Base-by-base conservation (phyloP, 2,113 vertebrate species). In the Entelurus aequoreus region DNA sequence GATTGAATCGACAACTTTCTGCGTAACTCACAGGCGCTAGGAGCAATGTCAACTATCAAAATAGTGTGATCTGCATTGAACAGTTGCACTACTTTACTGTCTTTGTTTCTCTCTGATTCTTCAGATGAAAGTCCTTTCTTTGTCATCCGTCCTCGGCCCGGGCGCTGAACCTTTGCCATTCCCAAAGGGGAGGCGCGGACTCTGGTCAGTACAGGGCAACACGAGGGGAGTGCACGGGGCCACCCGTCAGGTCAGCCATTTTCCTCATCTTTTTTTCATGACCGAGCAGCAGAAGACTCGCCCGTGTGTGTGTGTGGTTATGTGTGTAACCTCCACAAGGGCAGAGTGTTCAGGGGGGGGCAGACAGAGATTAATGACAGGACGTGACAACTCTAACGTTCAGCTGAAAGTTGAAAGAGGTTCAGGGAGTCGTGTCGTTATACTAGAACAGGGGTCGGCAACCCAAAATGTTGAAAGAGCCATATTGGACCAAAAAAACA, bases 301-400 rank as follows among this genome's bases (percentile, higher is more conserved):
- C 19, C 19, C 19, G 19, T 19, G 28, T 28, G 28, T 28, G 28
- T 28, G 28, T 28, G 28, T 28, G 11, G 54, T 59, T 42, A 15
- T 13, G 48, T 15, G 46, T 28, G 13, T 48, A 69, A 66, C 68
- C 75, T 68, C 48, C 48, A 54, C 81, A 84, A 85, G 82, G 81
- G 68, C 79, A 71, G 28, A 35, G 40, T 71, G 68, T 79, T 68
- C 62, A 56, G 64, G 60, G 68, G 54, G 47, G 68, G 54, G 47
- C 62, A 54, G 80, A 77, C 76, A 75, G 69, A 79, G 80, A 84
- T 82, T 84, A 81, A 87, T 86, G 79, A 84, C 54, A 50, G 73
- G 67, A 71, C 56, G 70, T 71, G 75, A 74, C 80, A 80, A 72
- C 66, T 79, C 65, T 75, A 60, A 28, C 11, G 28, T 50, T 50